Percentiles rank a stretch among this genome's conserved stretches.
Conservation (phyloP, 2,113 vertebrate genomes). For the Felis chaus region DNA sequence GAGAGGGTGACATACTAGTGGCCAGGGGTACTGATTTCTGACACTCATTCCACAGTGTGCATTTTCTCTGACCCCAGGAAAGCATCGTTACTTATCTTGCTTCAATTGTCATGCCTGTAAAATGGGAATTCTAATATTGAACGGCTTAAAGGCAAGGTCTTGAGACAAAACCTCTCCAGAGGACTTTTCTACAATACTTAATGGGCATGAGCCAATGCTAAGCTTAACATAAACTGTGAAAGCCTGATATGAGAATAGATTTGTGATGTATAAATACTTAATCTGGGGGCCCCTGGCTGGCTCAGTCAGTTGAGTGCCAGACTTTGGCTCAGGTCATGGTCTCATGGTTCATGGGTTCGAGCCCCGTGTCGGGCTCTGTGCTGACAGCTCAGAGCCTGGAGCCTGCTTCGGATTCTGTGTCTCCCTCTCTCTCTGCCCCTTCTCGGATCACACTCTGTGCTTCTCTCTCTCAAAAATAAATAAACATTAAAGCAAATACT, state of each 20-base stretch:
- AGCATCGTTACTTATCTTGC: background rate
- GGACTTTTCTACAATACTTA: background rate
- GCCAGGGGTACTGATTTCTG: background rate
- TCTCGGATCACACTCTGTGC: too few relatives aligned
- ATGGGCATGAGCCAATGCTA: background rate
- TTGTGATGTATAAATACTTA: background rate
- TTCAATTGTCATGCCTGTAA: background rate
- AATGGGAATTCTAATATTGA: conserved; percentile 23
- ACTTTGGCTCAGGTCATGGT: too few relatives aligned
- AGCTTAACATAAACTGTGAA: conserved; percentile 28
- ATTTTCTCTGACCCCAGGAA: background rate
- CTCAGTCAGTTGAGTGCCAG: too few relatives aligned
- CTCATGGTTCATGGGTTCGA: too few relatives aligned
- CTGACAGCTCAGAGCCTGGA: too few relatives aligned
- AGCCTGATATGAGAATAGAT: background rate
- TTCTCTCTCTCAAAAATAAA: too few relatives aligned
- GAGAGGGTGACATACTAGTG: background rate
- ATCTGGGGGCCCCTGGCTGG: background rate
- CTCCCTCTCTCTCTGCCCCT: too few relatives aligned
- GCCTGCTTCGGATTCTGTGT: too few relatives aligned
- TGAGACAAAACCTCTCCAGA: background rate
- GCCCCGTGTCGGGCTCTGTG: too few relatives aligned
- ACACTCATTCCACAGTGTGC: background rate
- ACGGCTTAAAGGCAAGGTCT: background rate
- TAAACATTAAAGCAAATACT: too few relatives aligned